These are phyloP conservation scores for Notocelia uddmanniana DNA, from an alignment of 2,888 invertebrate species.

Conservation along the genomic window DNA sequence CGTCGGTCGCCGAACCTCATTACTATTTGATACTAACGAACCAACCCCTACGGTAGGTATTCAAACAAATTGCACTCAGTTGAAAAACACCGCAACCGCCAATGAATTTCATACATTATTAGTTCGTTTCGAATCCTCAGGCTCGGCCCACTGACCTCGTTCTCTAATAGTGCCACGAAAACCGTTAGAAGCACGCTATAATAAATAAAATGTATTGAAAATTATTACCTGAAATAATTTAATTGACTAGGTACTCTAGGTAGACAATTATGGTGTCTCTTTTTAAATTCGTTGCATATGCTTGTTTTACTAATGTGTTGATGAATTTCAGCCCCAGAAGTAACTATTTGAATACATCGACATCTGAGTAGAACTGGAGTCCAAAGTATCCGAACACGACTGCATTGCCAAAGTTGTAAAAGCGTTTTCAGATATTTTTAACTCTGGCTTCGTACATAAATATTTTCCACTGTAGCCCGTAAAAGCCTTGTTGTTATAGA, in stretches of 20 bases:
- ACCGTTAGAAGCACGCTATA: background rate
- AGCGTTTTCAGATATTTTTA: too few relatives aligned
- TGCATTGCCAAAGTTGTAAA: too few relatives aligned
- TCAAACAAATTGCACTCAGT: background rate
- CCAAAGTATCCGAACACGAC: too few relatives aligned
- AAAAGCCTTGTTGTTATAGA: background rate
- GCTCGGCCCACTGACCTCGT: background rate
- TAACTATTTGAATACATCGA: too few relatives aligned
- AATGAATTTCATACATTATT: background rate
- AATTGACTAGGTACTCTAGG: background rate
- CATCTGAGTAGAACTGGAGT: too few relatives aligned
- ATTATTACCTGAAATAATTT: background rate
- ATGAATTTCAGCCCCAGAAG: too few relatives aligned
- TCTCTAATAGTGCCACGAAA: background rate
- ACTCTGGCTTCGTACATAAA: background rate
- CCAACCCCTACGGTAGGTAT: background rate
- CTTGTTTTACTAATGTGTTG: too few relatives aligned
- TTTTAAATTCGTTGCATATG: too few relatives aligned
- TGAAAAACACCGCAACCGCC: background rate
- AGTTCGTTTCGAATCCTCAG: background rate
- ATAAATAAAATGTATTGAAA: background rate
- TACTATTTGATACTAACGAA: background rate
- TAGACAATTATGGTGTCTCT: background rate
- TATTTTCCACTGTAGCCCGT: background rate
- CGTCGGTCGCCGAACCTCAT: background rate